These are phyloP conservation scores for Petroica traversi DNA, from an alignment of 2,113 vertebrate species.

Conservation along the genomic window DNA sequence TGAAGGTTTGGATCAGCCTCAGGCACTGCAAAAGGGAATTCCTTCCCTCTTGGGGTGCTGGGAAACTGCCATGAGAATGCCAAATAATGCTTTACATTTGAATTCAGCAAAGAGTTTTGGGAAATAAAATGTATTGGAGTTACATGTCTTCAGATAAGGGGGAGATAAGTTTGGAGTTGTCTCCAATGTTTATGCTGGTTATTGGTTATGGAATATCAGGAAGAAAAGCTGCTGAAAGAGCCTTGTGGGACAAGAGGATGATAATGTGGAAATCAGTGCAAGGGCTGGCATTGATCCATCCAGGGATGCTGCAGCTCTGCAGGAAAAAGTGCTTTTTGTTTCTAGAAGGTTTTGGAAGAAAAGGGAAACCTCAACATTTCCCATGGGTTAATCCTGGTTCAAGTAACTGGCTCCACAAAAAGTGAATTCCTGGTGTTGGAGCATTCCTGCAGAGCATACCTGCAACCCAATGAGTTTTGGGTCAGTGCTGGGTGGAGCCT, in stretches of 20 bases:
- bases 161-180: background rate
- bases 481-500: background rate
- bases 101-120: rapidly evolving
- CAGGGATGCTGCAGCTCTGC: background rate
- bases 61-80: rapidly evolving
- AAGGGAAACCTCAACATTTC: background rate
- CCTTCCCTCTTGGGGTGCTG: background rate
- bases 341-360: background rate
- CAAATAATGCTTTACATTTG: background rate
- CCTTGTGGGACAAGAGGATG: background rate
- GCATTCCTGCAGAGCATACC: background rate
- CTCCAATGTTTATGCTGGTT: background rate
- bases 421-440: background rate
- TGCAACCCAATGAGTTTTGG: background rate
- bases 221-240: background rate
- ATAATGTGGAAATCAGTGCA: background rate
- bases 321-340: background rate
- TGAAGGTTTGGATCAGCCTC: background rate
- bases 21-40: background rate
- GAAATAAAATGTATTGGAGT: background rate
- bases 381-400: background rate
- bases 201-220: background rate
- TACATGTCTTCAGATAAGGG: background rate
- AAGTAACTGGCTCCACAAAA: background rate
- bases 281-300: background rate